Percentiles rank a stretch among this genome's conserved stretches.
Evolutionary conservation across 2,888 invertebrate genomes (phyloP).

Genomic region (Electrophaes corylata): DNA sequence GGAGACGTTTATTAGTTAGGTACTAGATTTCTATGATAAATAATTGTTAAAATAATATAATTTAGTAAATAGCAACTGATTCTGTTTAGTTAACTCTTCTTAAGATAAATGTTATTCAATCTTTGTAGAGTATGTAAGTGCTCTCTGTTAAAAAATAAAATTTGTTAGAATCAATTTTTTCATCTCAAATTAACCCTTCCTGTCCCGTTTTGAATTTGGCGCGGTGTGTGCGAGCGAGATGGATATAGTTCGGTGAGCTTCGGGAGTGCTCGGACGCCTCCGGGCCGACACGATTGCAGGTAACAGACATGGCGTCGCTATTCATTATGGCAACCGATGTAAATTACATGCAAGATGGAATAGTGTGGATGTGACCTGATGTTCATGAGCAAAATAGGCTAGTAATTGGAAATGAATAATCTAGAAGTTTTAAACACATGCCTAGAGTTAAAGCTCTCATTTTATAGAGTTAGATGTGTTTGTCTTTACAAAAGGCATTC

Average conservation of each 20-base stretch:
- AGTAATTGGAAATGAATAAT: background rate
- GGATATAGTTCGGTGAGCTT: conserved; percentile 26
- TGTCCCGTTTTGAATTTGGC: conserved; percentile 32
- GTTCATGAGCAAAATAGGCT: conserved; percentile 15
- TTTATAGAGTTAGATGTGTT: too few species aligned
- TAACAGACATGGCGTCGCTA: conserved; percentile 70
- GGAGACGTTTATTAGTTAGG: background rate
- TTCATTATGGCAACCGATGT: conserved; percentile 60
- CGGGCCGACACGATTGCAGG: conserved; percentile 49
- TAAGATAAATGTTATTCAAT: conserved; percentile 11
- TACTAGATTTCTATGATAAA: background rate
- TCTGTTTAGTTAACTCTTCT: background rate
- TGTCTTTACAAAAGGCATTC: too few species aligned
- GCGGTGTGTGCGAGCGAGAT: conserved; percentile 39
- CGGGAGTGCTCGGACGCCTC: conserved; percentile 34
- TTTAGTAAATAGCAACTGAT: conserved; percentile 9
- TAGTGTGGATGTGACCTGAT: conserved; percentile 45
- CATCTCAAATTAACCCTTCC: conserved; percentile 21
- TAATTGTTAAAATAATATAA: background rate
- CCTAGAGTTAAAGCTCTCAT: background rate
- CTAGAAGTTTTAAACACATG: background rate
- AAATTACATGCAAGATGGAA: conserved; percentile 46
- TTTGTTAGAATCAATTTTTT: conserved; percentile 27
- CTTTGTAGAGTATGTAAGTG: conserved; percentile 15
- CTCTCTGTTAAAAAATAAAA: conserved; percentile 35